phyloP scores from a whole-genome alignment of 2,797 vertebrate genomes.

The Dallia pectoralis region DNA sequence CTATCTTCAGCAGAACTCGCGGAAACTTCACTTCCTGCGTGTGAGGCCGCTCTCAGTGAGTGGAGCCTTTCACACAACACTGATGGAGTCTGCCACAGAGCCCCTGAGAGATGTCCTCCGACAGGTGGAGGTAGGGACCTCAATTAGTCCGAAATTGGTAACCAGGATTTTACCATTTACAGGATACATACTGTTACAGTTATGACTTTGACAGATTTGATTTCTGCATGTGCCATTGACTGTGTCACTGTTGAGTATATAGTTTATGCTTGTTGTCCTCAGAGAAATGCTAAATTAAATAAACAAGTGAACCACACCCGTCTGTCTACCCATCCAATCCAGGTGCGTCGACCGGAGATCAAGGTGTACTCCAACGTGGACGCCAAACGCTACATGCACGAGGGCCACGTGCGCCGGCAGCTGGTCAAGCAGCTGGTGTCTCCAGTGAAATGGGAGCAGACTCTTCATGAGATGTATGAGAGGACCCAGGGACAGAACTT shows the following conservation, averaged over 20 bases:
- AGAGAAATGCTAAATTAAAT: not conserved
- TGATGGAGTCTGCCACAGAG: conserved; percentile 83
- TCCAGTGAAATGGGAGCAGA: conserved; percentile 95
- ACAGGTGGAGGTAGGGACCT: conserved; percentile 65
- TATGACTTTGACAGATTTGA: not conserved
- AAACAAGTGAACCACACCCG: not conserved
- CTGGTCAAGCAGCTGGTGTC: conserved; percentile 86
- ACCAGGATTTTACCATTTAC: not conserved
- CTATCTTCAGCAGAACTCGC: conserved; percentile 85
- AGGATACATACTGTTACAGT: not conserved
- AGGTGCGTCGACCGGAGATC: conserved; percentile 81
- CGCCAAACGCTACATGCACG: conserved; percentile 81
- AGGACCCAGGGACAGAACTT: conserved; percentile 79
- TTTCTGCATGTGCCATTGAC: not conserved
- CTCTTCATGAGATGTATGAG: conserved; percentile 85
- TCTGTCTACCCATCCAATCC: not conserved
- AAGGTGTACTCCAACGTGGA: conserved; percentile 87
- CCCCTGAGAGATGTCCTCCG: conserved; percentile 78
- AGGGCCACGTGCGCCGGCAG: conserved; percentile 73
- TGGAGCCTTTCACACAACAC: conserved; percentile 89
- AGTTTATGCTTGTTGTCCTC: not conserved
- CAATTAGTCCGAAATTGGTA: not conserved
- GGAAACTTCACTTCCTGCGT: conserved; percentile 73
- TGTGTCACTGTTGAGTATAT: not conserved
- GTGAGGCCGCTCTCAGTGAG: conserved; percentile 83